Percentiles rank a stretch among this genome's conserved stretches.
Conservation (phyloP, 2,797 vertebrate species). For the Zalophus californianus region DNA sequence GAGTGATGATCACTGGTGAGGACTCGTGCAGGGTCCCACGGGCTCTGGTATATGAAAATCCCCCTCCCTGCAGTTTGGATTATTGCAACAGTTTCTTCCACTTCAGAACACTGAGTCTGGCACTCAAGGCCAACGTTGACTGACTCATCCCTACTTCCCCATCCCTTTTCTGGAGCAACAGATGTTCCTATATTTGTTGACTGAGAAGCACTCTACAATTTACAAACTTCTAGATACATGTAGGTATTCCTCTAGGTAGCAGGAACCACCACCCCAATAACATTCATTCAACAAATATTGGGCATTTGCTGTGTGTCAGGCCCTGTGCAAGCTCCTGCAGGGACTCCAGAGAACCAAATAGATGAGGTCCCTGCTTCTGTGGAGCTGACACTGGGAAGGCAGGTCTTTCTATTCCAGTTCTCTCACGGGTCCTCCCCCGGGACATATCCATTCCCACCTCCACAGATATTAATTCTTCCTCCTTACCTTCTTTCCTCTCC, state of each 20-base stretch:
- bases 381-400: background rate
- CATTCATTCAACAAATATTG: background rate
- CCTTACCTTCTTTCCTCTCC: background rate
- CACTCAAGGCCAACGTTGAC: background rate
- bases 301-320: background rate
- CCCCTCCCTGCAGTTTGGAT: background rate
- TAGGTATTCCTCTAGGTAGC: background rate
- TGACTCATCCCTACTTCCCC: background rate
- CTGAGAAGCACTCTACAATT: background rate
- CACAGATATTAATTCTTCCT: background rate
- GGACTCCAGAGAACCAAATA: background rate
- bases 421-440: background rate
- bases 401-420: background rate
- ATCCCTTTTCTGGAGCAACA: background rate
- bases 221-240: background rate
- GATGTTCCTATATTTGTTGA: background rate
- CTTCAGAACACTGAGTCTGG: background rate
- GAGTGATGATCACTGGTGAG: background rate
- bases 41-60: background rate
- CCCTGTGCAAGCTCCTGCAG: background rate
- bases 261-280: background rate
- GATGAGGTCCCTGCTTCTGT: background rate
- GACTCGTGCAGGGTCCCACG: accelerated
- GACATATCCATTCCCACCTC: background rate
- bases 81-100: background rate